phyloP scores from a whole-genome alignment of 2,797 vertebrate species.

The Tinamus major region DNA sequence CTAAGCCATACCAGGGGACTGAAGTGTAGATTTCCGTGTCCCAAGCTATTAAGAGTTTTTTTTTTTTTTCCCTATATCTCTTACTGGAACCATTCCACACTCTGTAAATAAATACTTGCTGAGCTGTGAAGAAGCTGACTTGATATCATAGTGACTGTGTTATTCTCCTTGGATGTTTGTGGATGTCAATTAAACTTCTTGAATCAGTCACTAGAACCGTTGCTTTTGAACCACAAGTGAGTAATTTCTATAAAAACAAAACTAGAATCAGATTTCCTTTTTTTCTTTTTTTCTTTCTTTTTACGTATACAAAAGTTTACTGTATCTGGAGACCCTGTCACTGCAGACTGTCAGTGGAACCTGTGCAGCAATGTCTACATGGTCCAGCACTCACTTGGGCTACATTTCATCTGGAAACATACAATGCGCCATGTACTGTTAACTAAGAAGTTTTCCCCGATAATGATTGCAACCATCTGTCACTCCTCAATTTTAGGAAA shows the following conservation, averaged over 20 bases:
- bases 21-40: constrained; percentile 2
- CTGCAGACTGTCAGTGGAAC: background rate
- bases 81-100: background rate
- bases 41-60: background rate
- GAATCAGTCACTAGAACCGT: background rate
- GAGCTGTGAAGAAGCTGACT: background rate
- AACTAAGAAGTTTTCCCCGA: background rate
- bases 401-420: background rate
- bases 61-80: background rate
- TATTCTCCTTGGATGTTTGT: background rate
- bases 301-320: background rate
- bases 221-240: background rate
- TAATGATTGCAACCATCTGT: background rate
- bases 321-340: background rate
- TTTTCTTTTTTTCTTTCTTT: background rate
- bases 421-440: background rate
- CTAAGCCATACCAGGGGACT: background rate
- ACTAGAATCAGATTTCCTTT: background rate
- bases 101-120: background rate
- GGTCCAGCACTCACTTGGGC: background rate
- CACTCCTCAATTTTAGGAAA: background rate
- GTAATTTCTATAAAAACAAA: background rate
- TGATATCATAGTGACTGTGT: background rate
- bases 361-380: background rate
- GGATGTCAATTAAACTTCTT: background rate